Evolutionary conservation across 2,888 invertebrate genomes (phyloP).

Genomic region (Heliothis peltigera): DNA sequence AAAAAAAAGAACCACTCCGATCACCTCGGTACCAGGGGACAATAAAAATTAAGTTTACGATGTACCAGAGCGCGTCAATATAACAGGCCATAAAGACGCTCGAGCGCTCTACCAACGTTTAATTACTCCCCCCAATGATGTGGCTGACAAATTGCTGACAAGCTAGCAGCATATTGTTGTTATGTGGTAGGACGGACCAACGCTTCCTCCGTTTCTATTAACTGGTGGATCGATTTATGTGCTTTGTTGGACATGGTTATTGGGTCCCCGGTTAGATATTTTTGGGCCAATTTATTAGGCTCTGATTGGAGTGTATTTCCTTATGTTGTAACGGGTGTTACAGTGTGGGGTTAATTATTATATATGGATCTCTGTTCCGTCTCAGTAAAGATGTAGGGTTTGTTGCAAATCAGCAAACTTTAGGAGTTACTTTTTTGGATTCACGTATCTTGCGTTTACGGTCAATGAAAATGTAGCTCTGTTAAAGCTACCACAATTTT

Average conservation of each 20-base stretch:
- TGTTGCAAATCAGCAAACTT: background rate
- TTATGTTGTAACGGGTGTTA: background rate
- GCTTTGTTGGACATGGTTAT: conserved; percentile 32
- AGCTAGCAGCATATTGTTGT: conserved; percentile 55
- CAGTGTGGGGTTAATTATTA: background rate
- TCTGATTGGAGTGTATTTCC: background rate
- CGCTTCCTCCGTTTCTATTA: conserved; percentile 52
- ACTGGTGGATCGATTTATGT: conserved; percentile 54
- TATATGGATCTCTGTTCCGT: background rate
- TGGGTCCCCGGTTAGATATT: conserved; percentile 22
- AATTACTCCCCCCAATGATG: conserved; percentile 76
- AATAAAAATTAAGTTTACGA: conserved; percentile 66
- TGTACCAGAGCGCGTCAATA: conserved; percentile 53
- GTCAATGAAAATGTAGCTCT: too few species aligned
- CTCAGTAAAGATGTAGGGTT: background rate
- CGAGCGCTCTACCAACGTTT: conserved; percentile 67
- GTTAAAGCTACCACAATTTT: too few species aligned
- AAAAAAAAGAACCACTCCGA: conserved; percentile 5
- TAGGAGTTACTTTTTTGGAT: background rate
- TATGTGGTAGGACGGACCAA: conserved; percentile 31
- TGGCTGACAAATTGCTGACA: conserved; percentile 77
- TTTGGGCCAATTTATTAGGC: conserved; percentile 28
- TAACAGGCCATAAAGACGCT: conserved; percentile 59
- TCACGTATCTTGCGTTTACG: too few species aligned
- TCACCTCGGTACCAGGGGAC: conserved; percentile 33